These are phyloP conservation scores for Lemur catta DNA, from an alignment of 2,797 vertebrate genomes.

Conservation along the genomic window DNA sequence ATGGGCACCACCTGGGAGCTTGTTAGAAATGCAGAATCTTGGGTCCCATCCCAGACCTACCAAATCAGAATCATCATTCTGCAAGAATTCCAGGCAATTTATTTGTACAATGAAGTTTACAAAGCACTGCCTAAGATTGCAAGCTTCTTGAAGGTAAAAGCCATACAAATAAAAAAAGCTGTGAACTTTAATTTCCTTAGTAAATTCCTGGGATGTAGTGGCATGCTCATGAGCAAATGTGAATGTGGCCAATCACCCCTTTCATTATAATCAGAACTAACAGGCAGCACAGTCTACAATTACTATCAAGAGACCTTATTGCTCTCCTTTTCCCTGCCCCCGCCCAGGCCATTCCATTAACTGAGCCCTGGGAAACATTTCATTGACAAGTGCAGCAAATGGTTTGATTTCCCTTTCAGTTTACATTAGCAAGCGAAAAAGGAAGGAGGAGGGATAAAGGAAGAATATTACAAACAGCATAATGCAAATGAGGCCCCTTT, in stretches of 20 bases:
- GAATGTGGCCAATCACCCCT: constrained; percentile 1
- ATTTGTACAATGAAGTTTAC: neutral
- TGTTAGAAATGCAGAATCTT: neutral
- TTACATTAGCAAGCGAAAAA: constrained; percentile 79
- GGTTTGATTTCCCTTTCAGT: constrained; percentile 73
- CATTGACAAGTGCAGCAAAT: constrained; percentile 58
- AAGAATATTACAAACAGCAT: constrained; percentile 80
- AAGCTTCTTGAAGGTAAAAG: constrained; percentile 48
- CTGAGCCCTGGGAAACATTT: constrained; percentile 49
- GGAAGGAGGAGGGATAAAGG: constrained; percentile 73
- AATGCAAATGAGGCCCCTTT: constrained; percentile 81
- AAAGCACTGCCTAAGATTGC: neutral
- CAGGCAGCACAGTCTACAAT: constrained; percentile 31
- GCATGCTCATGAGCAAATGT: neutral
- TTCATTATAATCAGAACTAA: constrained; percentile 55
- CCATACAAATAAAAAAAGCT: neutral
- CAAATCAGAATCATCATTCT: neutral
- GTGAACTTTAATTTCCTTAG: neutral
- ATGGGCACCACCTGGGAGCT: neutral
- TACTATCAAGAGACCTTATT: constrained; percentile 48
- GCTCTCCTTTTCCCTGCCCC: neutral
- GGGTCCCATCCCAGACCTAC: neutral
- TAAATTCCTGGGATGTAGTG: constrained; percentile 12
- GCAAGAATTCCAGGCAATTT: neutral
- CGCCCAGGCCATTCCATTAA: constrained; percentile 50